Conservation (phyloP, 2,888 invertebrate species). For the Hirtodrosophila duncani region DNA sequence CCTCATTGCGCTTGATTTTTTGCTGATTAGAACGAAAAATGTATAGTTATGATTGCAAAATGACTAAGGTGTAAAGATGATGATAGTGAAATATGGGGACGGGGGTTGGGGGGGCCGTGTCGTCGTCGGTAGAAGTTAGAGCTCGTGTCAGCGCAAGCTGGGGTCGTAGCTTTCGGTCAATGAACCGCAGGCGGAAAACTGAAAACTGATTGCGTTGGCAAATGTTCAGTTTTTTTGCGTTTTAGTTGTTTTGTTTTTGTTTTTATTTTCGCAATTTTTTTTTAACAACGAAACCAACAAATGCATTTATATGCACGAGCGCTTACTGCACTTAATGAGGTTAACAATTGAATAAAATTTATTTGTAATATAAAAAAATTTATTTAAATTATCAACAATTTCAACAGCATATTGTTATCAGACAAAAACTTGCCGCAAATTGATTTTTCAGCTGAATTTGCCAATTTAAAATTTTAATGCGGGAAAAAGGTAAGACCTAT, state of each 20-base stretch:
- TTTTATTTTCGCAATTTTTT: conserved; percentile 12
- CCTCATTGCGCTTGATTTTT: conserved; percentile 18
- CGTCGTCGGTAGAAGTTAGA: no score
- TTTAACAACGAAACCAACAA: conserved; percentile 14
- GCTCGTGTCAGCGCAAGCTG: conserved; percentile 64
- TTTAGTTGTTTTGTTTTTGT: no score
- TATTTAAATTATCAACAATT: conserved; percentile 51
- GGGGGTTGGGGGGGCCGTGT: no score
- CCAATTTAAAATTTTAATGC: conserved; percentile 35
- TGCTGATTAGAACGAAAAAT: conserved; percentile 58
- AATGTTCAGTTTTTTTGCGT: conserved; percentile 35
- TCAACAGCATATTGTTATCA: conserved; percentile 48
- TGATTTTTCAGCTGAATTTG: conserved; percentile 48
- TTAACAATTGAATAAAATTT: conserved; percentile 37
- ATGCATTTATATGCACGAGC: conserved; percentile 38
- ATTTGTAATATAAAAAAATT: conserved; percentile 38
- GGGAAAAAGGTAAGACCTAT: conserved; percentile 10
- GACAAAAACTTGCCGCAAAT: conserved; percentile 25
- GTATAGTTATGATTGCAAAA: conserved; percentile 35
- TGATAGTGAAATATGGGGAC: no score
- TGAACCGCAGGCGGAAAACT: conserved; percentile 53
- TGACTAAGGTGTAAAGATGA: no score
- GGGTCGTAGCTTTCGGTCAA: conserved; percentile 59
- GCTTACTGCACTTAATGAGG: conserved; percentile 51
- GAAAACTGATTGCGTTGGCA: conserved; percentile 51